phyloP scores from a whole-genome alignment of 1,140 invertebrate species.

The Anastrepha obliqua region DNA sequence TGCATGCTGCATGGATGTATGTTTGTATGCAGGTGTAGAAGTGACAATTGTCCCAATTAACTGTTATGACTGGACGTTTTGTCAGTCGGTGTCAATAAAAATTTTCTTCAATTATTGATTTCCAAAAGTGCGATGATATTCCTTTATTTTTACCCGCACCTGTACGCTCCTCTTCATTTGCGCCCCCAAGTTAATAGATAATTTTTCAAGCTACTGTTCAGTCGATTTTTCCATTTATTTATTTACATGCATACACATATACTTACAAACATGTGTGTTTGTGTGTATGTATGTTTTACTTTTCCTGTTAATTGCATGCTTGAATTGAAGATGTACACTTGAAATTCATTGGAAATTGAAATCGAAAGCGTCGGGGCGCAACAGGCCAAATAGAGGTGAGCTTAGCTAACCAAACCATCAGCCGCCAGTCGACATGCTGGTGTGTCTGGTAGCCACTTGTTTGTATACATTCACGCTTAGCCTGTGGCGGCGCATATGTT shows the following conservation, averaged over 20 bases:
- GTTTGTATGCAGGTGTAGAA: neutral
- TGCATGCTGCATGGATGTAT: neutral
- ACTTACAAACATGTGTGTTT: neutral
- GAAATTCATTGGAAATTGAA: constrained; percentile 50
- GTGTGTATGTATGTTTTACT: neutral
- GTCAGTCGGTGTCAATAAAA: neutral
- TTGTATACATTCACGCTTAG: too few relatives aligned
- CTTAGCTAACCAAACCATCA: neutral
- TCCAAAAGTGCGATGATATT: neutral
- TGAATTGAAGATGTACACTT: constrained; percentile 27
- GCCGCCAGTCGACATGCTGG: neutral
- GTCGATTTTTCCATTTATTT: neutral
- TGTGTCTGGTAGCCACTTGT: too few relatives aligned
- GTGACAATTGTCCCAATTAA: neutral
- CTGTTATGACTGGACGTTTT: neutral
- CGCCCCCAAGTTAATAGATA: neutral
- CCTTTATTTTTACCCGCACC: neutral
- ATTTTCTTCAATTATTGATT: neutral
- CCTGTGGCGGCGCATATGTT: neutral
- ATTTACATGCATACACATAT: neutral
- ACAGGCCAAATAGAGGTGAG: neutral
- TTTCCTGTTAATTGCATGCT: neutral
- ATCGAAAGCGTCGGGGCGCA: constrained; percentile 14
- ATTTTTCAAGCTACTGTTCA: neutral
- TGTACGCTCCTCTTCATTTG: neutral